Percentiles rank a stretch among this genome's conserved stretches.
phyloP scores from a whole-genome alignment of 1,140 invertebrate species.

The Lysiphlebus fabarum region DNA sequence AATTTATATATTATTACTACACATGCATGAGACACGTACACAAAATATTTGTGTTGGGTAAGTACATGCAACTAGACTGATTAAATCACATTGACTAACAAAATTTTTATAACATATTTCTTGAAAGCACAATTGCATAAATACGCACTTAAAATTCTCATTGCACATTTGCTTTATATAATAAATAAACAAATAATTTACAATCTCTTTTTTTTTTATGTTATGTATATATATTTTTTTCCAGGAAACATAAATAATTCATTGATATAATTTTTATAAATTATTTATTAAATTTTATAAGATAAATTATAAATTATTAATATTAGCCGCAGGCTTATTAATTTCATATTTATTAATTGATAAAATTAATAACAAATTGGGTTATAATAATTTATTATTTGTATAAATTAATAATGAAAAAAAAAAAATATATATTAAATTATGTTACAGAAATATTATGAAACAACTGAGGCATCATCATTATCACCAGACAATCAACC shows the following conservation, averaged over 20 bases:
- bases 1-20: constrained; percentile 26
- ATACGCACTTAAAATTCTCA: no score
- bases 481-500: constrained; percentile 8
- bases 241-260: no score
- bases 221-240: no score
- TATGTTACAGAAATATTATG: constrained; percentile 25
- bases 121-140: not conserved
- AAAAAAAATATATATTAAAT: constrained; percentile 9
- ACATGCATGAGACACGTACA: constrained; percentile 27
- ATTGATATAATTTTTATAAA: no score
- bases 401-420: no score
- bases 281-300: no score
- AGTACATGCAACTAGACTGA: constrained; percentile 27
- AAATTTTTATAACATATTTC: not conserved
- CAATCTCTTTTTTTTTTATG: no score
- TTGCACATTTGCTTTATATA: no score
- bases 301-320: no score
- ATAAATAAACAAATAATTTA: no score
- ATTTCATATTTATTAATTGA: constrained; percentile 5
- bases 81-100: constrained; percentile 5
- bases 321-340: constrained; percentile 7
- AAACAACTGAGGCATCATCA: constrained; percentile 12
- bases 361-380: not conserved
- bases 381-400: not conserved
- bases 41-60: constrained; percentile 27